These are phyloP conservation scores for Dicentrarchus labrax DNA, from an alignment of 2,113 vertebrate species.

Conservation along the genomic window DNA sequence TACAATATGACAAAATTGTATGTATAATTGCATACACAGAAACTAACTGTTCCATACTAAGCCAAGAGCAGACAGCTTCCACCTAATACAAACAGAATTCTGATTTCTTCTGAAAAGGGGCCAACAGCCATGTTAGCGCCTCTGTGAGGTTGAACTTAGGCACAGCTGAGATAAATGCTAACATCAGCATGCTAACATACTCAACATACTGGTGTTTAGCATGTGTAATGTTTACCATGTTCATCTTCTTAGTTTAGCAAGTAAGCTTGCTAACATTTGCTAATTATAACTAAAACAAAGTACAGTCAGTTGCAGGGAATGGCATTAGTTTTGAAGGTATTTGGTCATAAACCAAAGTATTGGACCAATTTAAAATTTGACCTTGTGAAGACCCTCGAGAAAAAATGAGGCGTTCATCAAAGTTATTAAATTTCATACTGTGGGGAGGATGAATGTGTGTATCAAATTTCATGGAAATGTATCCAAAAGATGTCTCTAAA, in stretches of 20 bases:
- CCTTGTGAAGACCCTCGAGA: neutral
- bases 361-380: neutral
- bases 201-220: neutral
- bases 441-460: neutral
- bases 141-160: neutral
- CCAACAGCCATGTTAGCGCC: neutral
- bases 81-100: constrained; percentile 24
- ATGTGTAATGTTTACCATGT: neutral
- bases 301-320: neutral
- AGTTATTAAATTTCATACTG: neutral
- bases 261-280: neutral
- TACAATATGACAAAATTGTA: constrained; percentile 10
- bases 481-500: neutral
- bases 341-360: neutral
- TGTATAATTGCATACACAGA: constrained; percentile 20
- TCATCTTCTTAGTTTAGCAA: neutral
- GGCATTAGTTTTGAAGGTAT: neutral
- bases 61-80: constrained; percentile 13
- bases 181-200: neutral
- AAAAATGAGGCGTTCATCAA: neutral
- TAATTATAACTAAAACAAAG: neutral
- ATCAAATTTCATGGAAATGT: neutral
- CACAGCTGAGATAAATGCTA: neutral
- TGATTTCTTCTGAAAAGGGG: constrained; percentile 9
- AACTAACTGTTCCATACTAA: constrained; percentile 22